phyloP scores from a whole-genome alignment of 2,797 vertebrate species.

The Myripristis murdjan region DNA sequence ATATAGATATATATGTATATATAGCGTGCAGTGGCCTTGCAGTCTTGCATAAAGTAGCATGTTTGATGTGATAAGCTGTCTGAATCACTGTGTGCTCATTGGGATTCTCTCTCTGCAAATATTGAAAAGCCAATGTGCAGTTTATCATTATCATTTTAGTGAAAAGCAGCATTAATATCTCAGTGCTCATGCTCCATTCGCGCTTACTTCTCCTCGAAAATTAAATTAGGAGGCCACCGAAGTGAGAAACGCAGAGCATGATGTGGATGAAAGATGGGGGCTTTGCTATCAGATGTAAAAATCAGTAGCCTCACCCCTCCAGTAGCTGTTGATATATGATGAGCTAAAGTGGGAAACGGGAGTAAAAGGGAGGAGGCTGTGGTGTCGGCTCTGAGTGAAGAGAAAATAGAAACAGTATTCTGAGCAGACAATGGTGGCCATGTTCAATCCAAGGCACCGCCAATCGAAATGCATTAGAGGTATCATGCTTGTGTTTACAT shows the following conservation, averaged over 20 bases:
- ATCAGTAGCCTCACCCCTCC: conserved; percentile 64
- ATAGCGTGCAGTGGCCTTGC: too few relatives aligned
- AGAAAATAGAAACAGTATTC: conserved; percentile 65
- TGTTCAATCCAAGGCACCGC: conserved; percentile 50
- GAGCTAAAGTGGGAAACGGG: conserved; percentile 73
- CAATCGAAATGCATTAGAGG: conserved; percentile 65
- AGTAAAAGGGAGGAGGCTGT: conserved; percentile 45
- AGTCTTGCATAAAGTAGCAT: too few relatives aligned
- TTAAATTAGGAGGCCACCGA: conserved; percentile 76
- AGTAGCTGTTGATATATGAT: conserved; percentile 76
- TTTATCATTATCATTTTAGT: conserved; percentile 74
- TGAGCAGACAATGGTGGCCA: conserved; percentile 59
- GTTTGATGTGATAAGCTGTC: conserved; percentile 45
- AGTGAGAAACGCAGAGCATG: conserved; percentile 64
- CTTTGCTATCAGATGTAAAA: conserved; percentile 77
- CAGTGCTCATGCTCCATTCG: conserved; percentile 57
- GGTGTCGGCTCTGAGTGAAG: conserved; percentile 52
- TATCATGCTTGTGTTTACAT: conserved; percentile 59
- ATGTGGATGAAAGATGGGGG: conserved; percentile 72
- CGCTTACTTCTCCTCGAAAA: conserved; percentile 71
- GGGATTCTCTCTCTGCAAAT: conserved; percentile 49
- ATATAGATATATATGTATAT: too few relatives aligned
- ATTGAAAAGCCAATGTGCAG: conserved; percentile 59
- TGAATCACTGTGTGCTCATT: conserved; percentile 25
- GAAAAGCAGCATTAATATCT: conserved; percentile 75